A percentile compares a stretch with the other conserved stretches of the same genome.
These are phyloP conservation scores for Pelecanoides urinatrix DNA, from an alignment of 2,113 vertebrate genomes.

Conservation along the genomic window DNA sequence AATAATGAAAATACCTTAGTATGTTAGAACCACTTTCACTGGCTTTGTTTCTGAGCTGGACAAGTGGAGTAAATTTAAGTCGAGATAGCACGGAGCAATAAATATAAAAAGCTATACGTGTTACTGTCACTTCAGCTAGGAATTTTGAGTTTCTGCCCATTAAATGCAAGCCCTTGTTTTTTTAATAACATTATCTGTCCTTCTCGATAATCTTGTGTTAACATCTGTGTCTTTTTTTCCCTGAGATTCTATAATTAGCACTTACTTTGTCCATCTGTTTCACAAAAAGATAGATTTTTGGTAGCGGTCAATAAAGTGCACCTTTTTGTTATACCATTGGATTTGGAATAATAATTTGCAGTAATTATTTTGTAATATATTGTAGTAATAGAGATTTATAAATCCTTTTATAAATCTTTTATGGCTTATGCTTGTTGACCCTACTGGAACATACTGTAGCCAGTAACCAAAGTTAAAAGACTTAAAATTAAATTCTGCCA, in stretches of 20 bases:
- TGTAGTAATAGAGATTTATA: neutral
- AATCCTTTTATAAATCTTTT: neutral
- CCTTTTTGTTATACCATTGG: neutral
- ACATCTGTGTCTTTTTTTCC: neutral
- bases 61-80: neutral
- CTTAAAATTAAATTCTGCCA: slow-evolving; percentile 7
- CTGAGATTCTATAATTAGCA: neutral
- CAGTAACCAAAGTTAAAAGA: neutral
- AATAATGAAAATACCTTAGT: neutral
- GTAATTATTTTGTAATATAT: neutral
- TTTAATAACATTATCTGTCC: neutral
- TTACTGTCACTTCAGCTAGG: neutral
- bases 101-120: neutral
- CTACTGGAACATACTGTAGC: neutral
- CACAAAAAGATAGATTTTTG: neutral
- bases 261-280: slow-evolving; percentile 21
- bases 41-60: neutral
- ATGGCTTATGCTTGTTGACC: neutral
- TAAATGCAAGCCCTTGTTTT: neutral
- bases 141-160: neutral
- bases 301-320: neutral
- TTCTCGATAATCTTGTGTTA: slow-evolving; percentile 6
- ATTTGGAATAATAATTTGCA: neutral
- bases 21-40: neutral
- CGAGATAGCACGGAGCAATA: neutral